Conservation (phyloP, 2,797 vertebrate genomes). For the Semotilus atromaculatus region DNA sequence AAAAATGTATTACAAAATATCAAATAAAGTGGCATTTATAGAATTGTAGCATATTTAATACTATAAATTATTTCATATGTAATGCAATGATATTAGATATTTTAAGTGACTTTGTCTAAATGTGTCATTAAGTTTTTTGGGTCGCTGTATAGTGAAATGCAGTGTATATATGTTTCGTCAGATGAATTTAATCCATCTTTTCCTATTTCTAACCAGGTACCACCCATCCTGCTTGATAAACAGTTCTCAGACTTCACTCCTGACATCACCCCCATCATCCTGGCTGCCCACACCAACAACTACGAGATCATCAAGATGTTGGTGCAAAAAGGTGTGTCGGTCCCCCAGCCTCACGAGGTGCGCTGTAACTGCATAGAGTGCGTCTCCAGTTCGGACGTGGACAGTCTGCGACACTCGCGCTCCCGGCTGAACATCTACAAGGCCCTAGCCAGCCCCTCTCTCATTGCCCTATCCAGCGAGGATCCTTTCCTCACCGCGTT, state of each 20-base stretch:
- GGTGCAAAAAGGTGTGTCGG: constrained; percentile 91
- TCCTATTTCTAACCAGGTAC: constrained; percentile 79
- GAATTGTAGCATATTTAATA: not conserved
- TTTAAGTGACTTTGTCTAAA: not conserved
- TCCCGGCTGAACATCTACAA: constrained; percentile 96
- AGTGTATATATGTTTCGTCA: not conserved
- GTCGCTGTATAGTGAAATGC: not conserved
- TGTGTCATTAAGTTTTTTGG: not conserved
- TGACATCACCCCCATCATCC: constrained; percentile 96
- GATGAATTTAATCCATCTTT: not conserved
- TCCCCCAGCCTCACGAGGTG: constrained; percentile 93
- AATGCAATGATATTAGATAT: not conserved
- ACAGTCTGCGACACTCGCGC: constrained; percentile 92
- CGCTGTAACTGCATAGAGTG: constrained; percentile 95
- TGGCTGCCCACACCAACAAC: constrained; percentile 98
- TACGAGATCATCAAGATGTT: constrained; percentile 97
- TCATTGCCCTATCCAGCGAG: constrained; percentile 94
- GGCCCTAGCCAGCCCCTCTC: constrained; percentile 90
- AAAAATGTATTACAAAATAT: not conserved
- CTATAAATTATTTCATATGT: not conserved
- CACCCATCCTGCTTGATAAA: constrained; percentile 89
- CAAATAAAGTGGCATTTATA: not conserved
- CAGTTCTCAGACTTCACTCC: constrained; percentile 98
- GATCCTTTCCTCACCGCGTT: constrained; percentile 98
- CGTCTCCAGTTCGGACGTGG: constrained; percentile 89